Conservation (phyloP, 35 echinoderm and acorn worm species). For the Patiria miniata region DNA sequence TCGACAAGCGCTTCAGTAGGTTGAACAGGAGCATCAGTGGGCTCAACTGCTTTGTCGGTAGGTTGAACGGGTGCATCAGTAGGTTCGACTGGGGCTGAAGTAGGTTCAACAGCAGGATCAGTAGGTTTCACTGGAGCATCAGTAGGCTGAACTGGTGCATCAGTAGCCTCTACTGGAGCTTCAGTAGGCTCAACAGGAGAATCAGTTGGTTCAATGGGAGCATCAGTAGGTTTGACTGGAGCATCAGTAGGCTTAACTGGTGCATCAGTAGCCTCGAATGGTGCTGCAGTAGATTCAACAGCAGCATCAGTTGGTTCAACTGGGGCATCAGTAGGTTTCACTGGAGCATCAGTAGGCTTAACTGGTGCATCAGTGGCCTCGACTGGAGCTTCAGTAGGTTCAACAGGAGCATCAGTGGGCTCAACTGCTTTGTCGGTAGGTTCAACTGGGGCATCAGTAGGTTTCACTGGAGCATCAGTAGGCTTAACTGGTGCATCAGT, state of each 20-base stretch:
- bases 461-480: neutral
- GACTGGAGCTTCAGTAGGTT: no score
- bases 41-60: no score
- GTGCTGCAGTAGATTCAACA: neutral
- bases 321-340: neutral
- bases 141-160: neutral
- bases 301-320: neutral
- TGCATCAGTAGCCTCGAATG: neutral
- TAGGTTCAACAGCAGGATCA: neutral
- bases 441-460: slow-evolving; percentile 9
- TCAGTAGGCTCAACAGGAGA: neutral
- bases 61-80: neutral
- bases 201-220: neutral
- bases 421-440: neutral
- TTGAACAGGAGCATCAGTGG: neutral
- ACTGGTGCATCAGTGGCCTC: neutral
- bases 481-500: neutral
- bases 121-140: neutral
- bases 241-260: neutral
- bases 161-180: neutral
- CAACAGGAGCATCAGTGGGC: no score
- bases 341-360: neutral
- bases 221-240: neutral
- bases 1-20: neutral
- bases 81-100: neutral